Evolutionary conservation across 2,888 invertebrate species (phyloP), one percentile per base, ranked within the genome.

Genomic region (Leucophenga maculata): DNA sequence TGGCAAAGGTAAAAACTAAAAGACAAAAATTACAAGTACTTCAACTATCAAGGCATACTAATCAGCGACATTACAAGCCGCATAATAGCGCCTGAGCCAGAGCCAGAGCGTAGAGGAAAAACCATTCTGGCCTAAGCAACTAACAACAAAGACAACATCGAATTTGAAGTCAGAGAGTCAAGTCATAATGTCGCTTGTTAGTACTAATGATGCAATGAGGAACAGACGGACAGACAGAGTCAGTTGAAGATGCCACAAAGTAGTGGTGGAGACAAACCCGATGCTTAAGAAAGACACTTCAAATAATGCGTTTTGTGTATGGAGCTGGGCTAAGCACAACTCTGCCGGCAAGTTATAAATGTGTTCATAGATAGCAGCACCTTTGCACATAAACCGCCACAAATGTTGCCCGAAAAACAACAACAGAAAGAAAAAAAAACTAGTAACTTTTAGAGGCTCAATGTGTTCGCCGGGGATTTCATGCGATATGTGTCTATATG

Each of bases 111-210:
- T n/a, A n/a, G n/a, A n/a, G n/a, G n/a, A n/a, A n/a, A n/a, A n/a
- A n/a, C n/a, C n/a, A n/a, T n/a, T 26, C 26, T 26, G 26, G 26
- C 26, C 26, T 26, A 26, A 26, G 26, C 26, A 26, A 26, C 26
- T 3, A 26, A 26, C 26, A 26, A 26, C 26, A 26, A 26, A 39
- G 39, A 39, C 39, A 39, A 39, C 39, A 39, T 39, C 11, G 39
- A 39, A 39, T 60, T 39, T 39, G 57, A 22, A 57, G 57, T 57
- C 57, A 31, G 11, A 39, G 39, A 39, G 39, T 39, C 39, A 39
- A 60, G 60, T 44, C 78, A 76, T 80, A 83, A 83, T 80, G 77
- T 76, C 72, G 78, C 80, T 83, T 83, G 80, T 80, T 80, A 80
- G 80, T 76, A 83, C 83, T 83, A 80, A 83, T 83, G 80, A 80